Evolutionary conservation across 2,797 vertebrate genomes (phyloP), one percentile per base, ranked within the genome.

Genomic region (Mareca penelope): DNA sequence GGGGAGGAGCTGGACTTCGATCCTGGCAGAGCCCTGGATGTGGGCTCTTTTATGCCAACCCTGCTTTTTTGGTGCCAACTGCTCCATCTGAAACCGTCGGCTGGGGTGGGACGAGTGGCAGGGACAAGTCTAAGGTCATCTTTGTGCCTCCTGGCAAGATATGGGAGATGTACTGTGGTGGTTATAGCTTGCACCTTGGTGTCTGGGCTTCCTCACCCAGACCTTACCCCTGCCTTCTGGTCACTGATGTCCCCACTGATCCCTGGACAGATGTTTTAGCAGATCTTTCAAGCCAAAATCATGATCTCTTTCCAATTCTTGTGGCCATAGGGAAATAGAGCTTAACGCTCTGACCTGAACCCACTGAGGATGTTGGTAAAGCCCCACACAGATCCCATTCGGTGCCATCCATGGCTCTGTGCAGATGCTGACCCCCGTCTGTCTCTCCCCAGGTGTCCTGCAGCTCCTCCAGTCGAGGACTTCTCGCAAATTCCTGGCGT

Each of bases 401-500:
- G 1, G 1, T 18, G 29, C 42, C 2, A 1, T 28, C 84, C 5
- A 0, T 2, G 18, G 61, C 23, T 29, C 29, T 0, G 8, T 11
- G 17, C 1, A 4, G 6, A 22, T 6, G 0, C 57, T 17, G 17
- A 4, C 12, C 6, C 6, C 35, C 6, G 35, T 26, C 7, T 7
- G 2, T 69, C 11, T 39, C 44, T 57, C 4, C 14, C 37, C 95
- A 99, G 99, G 99, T 46, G 98, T 99, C 72, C 98, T 99, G 55
- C 99, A 99, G 97, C 98, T 99, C 35, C 97, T 99, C 72, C 99
- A 99, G 4, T 98, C 99, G 35, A 98, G 99, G 60, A 99, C 99
- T 0, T 99, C 99, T 9, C 98, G 99, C 7, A 99, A 99, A 91
- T 99, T 99, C 94, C 97, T 99, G 94, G 99, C 99, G 0, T 99